These are phyloP conservation scores for Tridacna gigas DNA, from an alignment of 2,888 invertebrate genomes.

Conservation along the genomic window DNA sequence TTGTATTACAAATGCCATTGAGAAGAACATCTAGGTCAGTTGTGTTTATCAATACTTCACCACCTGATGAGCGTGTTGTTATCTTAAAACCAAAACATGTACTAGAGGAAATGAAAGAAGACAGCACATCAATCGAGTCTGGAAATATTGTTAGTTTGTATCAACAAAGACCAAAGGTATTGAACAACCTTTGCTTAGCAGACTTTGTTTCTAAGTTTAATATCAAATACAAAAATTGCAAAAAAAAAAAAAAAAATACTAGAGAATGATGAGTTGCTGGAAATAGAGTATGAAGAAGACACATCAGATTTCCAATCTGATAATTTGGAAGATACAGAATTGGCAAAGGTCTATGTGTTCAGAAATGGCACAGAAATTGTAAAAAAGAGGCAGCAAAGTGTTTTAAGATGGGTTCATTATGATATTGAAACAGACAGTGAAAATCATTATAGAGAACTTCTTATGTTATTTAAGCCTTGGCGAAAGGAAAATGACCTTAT, in stretches of 20 bases:
- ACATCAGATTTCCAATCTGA: neutral
- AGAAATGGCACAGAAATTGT: too few species aligned
- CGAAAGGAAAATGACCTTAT: constrained; percentile 28
- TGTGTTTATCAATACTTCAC: constrained; percentile 13
- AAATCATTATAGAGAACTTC: constrained; percentile 68
- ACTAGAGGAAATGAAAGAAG: neutral
- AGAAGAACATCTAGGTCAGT: neutral
- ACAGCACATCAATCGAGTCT: constrained; percentile 9
- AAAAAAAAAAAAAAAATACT: neutral
- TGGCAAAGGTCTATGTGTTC: too few species aligned
- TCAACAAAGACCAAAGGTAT: neutral
- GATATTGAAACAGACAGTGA: constrained; percentile 53
- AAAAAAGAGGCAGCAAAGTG: too few species aligned
- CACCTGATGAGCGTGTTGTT: neutral
- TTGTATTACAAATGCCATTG: constrained; percentile 11
- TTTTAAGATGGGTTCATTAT: constrained; percentile 51
- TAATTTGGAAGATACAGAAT: too few species aligned
- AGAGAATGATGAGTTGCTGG: neutral
- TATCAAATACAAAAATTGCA: neutral
- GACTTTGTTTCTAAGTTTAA: too few species aligned
- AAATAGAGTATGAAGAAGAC: neutral
- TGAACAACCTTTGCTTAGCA: constrained; percentile 16
- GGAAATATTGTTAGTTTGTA: neutral
- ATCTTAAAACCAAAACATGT: neutral
- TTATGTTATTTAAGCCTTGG: constrained; percentile 75